Conservation (phyloP, 1,140 invertebrate species). For the Euglossa dilemma region DNA sequence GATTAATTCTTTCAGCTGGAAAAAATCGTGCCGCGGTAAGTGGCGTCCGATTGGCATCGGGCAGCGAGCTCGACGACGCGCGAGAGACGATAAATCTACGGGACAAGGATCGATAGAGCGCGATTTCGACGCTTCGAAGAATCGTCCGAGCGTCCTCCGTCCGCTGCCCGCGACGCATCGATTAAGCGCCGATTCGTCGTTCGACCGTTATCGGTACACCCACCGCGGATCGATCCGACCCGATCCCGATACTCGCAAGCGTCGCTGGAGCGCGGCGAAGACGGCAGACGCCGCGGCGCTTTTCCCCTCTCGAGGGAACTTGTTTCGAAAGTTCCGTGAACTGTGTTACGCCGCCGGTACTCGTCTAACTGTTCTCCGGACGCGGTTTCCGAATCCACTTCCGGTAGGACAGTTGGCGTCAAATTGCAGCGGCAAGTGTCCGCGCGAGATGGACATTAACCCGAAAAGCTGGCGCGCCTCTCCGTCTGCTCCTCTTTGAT, state of each 20-base stretch:
- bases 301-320: background rate
- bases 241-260: slow-evolving; percentile 14
- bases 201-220: background rate
- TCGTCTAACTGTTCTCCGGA: slow-evolving; percentile 52
- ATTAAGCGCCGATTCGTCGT: slow-evolving; percentile 29
- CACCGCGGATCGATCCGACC: background rate
- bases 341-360: slow-evolving; percentile 38
- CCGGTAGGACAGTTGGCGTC: slow-evolving; percentile 62
- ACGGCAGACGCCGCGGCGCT: background rate
- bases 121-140: slow-evolving; percentile 23
- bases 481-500: slow-evolving; percentile 20
- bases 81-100: slow-evolving; percentile 20
- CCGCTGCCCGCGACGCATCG: slow-evolving; percentile 12
- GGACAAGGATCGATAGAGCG: slow-evolving; percentile 17
- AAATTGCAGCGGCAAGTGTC: slow-evolving; percentile 50
- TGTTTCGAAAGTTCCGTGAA: slow-evolving; percentile 37
- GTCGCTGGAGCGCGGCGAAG: slow-evolving; percentile 1
- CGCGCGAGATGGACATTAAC: slow-evolving; percentile 52
- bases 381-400: slow-evolving; percentile 53
- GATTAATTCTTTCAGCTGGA: slow-evolving; percentile 9
- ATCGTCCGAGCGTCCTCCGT: background rate
- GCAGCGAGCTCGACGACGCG: background rate
- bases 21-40: background rate
- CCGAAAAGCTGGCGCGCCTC: slow-evolving; percentile 24
- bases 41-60: background rate